phyloP scores from a whole-genome alignment of 1,140 invertebrate genomes.

The Tribolium castaneum region DNA sequence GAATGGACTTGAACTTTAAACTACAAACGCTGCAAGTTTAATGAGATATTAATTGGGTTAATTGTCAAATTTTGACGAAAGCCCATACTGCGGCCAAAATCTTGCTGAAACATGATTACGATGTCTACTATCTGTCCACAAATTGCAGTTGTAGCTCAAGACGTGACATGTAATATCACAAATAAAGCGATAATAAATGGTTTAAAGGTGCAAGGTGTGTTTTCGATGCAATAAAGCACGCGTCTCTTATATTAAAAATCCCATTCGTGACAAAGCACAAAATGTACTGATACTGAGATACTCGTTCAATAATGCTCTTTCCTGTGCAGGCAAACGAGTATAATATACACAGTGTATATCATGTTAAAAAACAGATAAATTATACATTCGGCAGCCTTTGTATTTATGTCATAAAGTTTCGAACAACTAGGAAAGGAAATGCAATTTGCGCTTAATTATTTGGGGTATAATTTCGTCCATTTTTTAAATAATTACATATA shows the following conservation, averaged over 20 bases:
- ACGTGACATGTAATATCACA: background rate
- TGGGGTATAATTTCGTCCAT: background rate
- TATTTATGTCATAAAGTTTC: background rate
- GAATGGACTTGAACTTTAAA: slow-evolving; percentile 6
- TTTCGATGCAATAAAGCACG: background rate
- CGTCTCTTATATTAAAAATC: background rate
- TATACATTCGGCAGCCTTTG: background rate
- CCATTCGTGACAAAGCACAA: background rate
- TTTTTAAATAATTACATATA: slow-evolving; percentile 6
- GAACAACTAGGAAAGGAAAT: slow-evolving; percentile 13
- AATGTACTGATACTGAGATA: background rate
- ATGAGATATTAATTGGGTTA: slow-evolving; percentile 2
- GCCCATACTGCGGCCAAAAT: background rate
- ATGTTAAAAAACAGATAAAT: slow-evolving; percentile 11
- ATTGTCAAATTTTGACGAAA: background rate
- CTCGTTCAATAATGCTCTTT: background rate
- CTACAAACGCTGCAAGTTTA: background rate
- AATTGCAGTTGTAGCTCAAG: background rate
- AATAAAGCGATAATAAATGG: background rate
- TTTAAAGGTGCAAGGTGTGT: background rate
- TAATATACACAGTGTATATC: background rate
- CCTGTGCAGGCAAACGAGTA: background rate
- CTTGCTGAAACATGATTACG: background rate
- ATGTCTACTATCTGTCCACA: background rate
- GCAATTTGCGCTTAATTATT: slow-evolving; percentile 25